Conservation (phyloP, 1,140 invertebrate species). For the Thaumatotibia leucotreta region DNA sequence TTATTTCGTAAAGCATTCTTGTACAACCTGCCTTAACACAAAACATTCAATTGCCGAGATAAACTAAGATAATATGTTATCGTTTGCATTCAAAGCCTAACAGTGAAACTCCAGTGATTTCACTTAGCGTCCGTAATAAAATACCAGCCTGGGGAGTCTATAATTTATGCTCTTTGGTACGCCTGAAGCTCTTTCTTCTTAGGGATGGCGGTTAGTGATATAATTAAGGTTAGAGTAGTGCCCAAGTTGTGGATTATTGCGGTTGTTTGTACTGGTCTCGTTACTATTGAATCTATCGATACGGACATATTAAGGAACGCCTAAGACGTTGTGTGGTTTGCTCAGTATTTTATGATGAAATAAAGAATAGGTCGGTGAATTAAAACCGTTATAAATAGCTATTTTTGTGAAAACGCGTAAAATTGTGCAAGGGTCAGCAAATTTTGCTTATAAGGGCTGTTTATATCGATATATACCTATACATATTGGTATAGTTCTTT, state of each 20-base stretch:
- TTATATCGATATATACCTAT: no score
- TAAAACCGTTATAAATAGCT: no score
- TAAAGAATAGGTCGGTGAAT: no score
- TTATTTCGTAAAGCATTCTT: background rate
- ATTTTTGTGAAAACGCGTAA: no score
- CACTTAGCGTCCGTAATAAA: constrained; percentile 3
- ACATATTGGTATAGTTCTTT: no score
- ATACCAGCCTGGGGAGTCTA: background rate
- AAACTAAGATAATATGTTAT: constrained; percentile 9
- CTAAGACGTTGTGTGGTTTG: background rate
- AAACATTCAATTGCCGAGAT: background rate
- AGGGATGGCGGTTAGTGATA: background rate
- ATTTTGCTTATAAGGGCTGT: background rate
- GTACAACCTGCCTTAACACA: background rate
- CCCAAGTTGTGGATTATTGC: background rate
- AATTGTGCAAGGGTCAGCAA: no score
- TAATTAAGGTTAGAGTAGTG: background rate
- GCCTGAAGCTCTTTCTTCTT: background rate
- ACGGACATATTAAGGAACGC: background rate
- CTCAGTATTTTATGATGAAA: no score
- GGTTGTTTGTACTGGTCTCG: no score
- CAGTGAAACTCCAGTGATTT: constrained; percentile 12
- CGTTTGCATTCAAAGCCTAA: constrained; percentile 10
- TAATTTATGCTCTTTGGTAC: background rate
- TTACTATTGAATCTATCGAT: no score